phyloP scores from a whole-genome alignment of 2,888 invertebrate species.

The Drosophila mimetica region DNA sequence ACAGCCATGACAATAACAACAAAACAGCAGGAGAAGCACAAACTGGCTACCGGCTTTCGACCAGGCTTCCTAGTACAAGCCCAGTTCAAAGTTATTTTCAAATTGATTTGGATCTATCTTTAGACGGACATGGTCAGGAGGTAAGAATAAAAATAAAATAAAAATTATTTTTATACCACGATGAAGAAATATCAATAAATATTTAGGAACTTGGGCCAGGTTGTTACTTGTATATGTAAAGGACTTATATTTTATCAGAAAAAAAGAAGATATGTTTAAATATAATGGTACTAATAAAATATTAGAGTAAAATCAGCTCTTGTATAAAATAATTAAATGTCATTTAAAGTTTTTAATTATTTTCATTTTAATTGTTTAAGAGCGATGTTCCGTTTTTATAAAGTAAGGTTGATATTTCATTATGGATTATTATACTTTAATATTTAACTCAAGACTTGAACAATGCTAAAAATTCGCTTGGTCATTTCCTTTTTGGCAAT shows the following conservation, averaged over 20 bases:
- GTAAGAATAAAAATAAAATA: constrained; percentile 30
- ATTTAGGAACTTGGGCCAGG: not conserved
- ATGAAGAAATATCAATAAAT: constrained; percentile 16
- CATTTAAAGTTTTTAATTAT: no score
- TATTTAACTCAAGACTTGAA: not conserved
- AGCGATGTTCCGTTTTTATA: no score
- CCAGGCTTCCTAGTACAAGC: constrained; percentile 36
- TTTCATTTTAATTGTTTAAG: no score
- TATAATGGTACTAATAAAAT: not conserved
- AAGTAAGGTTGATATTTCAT: no score
- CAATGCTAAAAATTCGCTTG: not conserved
- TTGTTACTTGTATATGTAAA: no score
- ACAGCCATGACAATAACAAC: constrained; percentile 56
- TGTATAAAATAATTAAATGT: no score
- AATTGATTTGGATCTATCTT: constrained; percentile 34
- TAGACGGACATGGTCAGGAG: constrained; percentile 9
- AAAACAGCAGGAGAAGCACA: constrained; percentile 36
- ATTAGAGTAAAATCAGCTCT: no score
- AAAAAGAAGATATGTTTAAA: not conserved
- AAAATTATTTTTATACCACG: constrained; percentile 23
- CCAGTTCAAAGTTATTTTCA: constrained; percentile 37
- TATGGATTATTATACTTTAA: no score
- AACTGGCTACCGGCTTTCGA: constrained; percentile 28
- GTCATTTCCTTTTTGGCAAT: constrained; percentile 28
- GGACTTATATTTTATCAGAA: no score